Percentiles rank a stretch among this genome's conserved stretches.
phyloP scores from a whole-genome alignment of 2,888 invertebrate species.

The Eupithecia centaureata region DNA sequence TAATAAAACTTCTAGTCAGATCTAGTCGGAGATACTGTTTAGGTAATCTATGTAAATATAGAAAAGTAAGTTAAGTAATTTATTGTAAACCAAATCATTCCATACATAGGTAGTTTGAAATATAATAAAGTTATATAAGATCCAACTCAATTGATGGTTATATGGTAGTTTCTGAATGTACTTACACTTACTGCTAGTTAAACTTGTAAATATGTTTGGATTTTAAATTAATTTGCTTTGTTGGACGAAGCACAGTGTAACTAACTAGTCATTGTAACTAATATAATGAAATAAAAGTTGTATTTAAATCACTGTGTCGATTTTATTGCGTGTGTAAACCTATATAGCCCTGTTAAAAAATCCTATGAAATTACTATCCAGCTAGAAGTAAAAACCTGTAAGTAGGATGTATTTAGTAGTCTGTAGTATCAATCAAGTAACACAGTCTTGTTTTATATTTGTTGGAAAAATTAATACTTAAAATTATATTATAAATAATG shows the following conservation, averaged over 20 bases:
- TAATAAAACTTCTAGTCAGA: slow-evolving; percentile 28
- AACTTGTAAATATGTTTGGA: slow-evolving; percentile 51
- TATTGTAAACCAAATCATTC: slow-evolving; percentile 13
- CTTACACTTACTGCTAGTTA: slow-evolving; percentile 18
- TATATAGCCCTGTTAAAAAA: background rate
- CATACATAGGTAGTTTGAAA: slow-evolving; percentile 6
- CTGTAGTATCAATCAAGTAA: no score
- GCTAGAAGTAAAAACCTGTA: no score
- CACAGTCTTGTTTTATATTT: no score
- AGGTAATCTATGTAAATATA: slow-evolving; percentile 17
- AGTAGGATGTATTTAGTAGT: no score
- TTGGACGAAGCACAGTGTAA: slow-evolving; percentile 27
- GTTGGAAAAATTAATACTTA: no score
- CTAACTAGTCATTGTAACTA: slow-evolving; percentile 28
- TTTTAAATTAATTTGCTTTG: slow-evolving; percentile 37
- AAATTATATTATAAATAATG: no score
- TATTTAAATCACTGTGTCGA: background rate
- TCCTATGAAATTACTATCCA: background rate
- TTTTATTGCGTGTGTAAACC: background rate
- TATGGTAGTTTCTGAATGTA: slow-evolving; percentile 10
- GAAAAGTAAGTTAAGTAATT: slow-evolving; percentile 12
- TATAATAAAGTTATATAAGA: background rate
- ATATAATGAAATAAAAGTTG: slow-evolving; percentile 20
- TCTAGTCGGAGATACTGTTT: slow-evolving; percentile 22
- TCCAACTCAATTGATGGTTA: slow-evolving; percentile 3